These are phyloP conservation scores for Galeruca laticollis DNA, from an alignment of 2,888 invertebrate genomes.

Conservation along the genomic window DNA sequence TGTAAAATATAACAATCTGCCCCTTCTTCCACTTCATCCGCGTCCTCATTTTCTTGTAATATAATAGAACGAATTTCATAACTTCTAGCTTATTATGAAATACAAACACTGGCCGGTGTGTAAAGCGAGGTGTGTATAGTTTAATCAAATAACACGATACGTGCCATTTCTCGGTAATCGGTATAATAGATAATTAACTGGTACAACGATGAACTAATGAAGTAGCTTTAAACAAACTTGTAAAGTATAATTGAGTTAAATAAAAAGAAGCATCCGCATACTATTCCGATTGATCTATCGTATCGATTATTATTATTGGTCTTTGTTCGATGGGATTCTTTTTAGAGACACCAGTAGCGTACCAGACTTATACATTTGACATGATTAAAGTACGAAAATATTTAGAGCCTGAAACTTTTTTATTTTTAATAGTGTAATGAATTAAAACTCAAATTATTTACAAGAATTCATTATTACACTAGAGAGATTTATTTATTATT, in stretches of 20 bases:
- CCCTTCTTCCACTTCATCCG: no score
- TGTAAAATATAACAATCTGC: no score
- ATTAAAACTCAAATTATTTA: no score
- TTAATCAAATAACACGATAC: neutral
- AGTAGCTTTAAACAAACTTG: neutral
- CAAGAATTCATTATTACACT: no score
- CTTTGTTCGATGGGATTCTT: constrained; percentile 3
- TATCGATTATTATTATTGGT: no score
- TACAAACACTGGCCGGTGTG: neutral
- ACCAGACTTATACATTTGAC: no score
- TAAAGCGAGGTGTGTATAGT: constrained; percentile 8
- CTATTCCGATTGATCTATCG: neutral
- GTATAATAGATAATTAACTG: neutral
- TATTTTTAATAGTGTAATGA: no score
- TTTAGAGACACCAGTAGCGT: neutral
- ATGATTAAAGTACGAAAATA: no score
- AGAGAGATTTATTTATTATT: no score
- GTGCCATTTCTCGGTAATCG: neutral
- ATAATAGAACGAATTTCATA: constrained; percentile 1
- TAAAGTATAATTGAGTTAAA: neutral
- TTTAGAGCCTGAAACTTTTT: no score
- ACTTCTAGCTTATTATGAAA: neutral
- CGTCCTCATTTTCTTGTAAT: no score
- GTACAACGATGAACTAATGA: neutral
- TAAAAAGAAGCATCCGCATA: constrained; percentile 15